A percentile compares a stretch with the other conserved stretches of the same genome.
phyloP scores from a whole-genome alignment of 2,113 vertebrate genomes.

The Crocuta crocuta region DNA sequence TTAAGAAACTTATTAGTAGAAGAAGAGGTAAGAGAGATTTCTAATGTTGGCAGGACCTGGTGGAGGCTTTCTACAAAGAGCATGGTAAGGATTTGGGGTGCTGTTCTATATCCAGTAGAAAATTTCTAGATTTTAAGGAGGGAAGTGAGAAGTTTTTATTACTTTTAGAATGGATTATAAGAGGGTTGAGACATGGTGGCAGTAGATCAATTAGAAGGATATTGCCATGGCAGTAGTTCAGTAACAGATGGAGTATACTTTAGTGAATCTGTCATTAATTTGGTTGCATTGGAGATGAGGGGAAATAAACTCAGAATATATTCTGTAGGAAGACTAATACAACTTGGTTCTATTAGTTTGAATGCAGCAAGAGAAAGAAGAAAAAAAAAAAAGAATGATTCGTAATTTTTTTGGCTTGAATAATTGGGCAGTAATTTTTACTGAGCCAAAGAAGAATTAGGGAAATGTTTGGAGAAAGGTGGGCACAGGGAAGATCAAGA shows the following conservation, averaged over 20 bases:
- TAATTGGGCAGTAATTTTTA: background rate
- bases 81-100: background rate
- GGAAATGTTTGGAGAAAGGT: background rate
- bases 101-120: background rate
- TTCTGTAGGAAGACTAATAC: background rate
- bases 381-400: background rate
- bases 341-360: background rate
- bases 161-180: background rate
- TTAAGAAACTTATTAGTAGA: background rate
- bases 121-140: background rate
- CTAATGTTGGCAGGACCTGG: background rate
- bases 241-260: background rate
- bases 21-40: background rate
- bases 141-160: background rate
- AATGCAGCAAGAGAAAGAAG: background rate
- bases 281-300: background rate
- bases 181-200: background rate
- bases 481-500: background rate
- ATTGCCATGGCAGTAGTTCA: background rate
- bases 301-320: background rate
- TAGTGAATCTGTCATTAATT: background rate
- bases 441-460: background rate
- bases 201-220: background rate
- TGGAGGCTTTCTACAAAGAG: background rate
- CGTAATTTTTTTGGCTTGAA: background rate